Conservation (phyloP, 2,888 invertebrate genomes). For the Eupithecia pulchellata region DNA sequence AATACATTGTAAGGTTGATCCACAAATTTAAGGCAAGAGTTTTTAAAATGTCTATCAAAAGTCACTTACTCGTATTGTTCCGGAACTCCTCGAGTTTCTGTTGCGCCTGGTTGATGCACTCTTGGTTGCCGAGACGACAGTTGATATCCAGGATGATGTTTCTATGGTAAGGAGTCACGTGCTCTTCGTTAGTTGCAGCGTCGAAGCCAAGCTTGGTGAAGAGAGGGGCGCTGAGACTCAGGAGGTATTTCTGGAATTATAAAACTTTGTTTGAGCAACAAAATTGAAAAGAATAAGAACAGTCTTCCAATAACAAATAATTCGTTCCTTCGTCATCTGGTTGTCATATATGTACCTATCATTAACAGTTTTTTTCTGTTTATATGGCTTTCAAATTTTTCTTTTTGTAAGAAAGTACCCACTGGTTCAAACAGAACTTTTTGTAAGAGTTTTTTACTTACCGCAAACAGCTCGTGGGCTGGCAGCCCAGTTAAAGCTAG, state of each 20-base stretch:
- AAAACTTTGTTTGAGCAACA: neutral
- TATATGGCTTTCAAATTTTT: neutral
- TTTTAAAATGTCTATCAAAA: neutral
- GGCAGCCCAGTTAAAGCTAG: constrained; percentile 64
- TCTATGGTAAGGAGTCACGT: constrained; percentile 73
- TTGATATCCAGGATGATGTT: constrained; percentile 72
- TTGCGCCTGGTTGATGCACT: constrained; percentile 64
- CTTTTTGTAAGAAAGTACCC: neutral
- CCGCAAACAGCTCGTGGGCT: constrained; percentile 64
- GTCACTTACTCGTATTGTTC: constrained; percentile 72
- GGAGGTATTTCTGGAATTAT: constrained; percentile 61
- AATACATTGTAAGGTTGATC: no score
- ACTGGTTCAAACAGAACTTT: neutral
- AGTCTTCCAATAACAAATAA: neutral
- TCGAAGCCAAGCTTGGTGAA: constrained; percentile 70
- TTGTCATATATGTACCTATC: neutral
- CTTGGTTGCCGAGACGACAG: constrained; percentile 69
- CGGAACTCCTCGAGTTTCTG: constrained; percentile 63
- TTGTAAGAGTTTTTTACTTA: no score
- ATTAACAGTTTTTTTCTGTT: neutral
- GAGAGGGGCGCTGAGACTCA: constrained; percentile 66
- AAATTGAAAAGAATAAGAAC: neutral
- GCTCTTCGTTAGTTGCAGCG: constrained; percentile 56
- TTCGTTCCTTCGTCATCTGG: neutral
- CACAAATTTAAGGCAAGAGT: no score